These are phyloP conservation scores for Syndactyla subalaris DNA, from an alignment of 2,797 vertebrate genomes.

Conservation along the genomic window DNA sequence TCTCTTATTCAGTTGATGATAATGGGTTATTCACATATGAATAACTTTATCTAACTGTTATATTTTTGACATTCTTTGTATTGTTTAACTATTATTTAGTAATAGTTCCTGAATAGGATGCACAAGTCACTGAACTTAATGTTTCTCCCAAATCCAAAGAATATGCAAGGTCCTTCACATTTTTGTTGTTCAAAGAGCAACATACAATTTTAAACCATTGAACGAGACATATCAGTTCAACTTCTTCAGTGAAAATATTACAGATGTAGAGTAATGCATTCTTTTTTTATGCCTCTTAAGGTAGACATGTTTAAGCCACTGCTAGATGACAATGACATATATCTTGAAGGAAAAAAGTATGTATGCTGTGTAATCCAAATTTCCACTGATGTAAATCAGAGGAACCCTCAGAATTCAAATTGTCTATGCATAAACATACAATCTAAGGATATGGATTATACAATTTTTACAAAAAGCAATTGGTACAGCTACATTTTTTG, in stretches of 20 bases:
- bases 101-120: neutral
- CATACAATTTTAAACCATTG: constrained; percentile 24
- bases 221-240: constrained; percentile 15
- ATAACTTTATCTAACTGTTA: constrained; percentile 50
- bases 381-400: neutral
- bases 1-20: constrained; percentile 57
- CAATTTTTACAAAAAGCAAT: neutral
- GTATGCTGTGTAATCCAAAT: neutral
- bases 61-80: constrained; percentile 41
- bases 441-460: neutral
- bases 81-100: constrained; percentile 23
- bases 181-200: constrained; percentile 9
- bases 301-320: neutral
- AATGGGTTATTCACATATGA: constrained; percentile 66
- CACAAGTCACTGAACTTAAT: neutral
- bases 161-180: neutral
- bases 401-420: neutral
- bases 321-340: neutral
- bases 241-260: neutral
- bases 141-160: constrained; percentile 15
- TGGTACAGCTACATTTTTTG: neutral
- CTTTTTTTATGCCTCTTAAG: neutral
- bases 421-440: neutral
- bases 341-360: neutral
- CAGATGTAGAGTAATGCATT: neutral